Conservation (phyloP, 2,797 vertebrate species). For the Phrynocephalus guinanensis region DNA sequence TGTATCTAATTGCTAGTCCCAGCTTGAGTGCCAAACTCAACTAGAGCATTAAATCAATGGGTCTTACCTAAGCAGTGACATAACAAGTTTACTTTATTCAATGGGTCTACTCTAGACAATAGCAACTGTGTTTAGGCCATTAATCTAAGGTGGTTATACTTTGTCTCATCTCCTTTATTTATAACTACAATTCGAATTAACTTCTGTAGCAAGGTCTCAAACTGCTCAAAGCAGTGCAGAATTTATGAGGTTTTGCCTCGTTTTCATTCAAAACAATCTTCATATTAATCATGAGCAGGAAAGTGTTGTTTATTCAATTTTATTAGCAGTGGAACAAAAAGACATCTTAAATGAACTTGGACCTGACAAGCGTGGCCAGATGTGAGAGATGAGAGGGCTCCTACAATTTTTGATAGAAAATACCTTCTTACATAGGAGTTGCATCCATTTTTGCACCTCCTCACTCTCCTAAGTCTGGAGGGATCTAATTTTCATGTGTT, state of each 20-base stretch:
- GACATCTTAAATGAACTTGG: background rate
- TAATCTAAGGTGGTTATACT: background rate
- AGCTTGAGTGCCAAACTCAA: too few relatives aligned
- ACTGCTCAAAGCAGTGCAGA: background rate
- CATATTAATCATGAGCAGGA: background rate
- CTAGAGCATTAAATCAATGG: too few relatives aligned
- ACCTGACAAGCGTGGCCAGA: background rate
- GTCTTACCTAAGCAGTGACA: too few relatives aligned
- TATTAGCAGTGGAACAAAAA: background rate
- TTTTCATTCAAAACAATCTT: background rate
- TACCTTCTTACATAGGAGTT: too few relatives aligned
- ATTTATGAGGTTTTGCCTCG: background rate
- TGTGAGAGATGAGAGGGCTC: background rate
- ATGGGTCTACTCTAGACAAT: too few relatives aligned
- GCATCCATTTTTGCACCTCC: background rate
- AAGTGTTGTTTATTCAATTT: background rate
- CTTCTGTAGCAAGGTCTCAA: background rate
- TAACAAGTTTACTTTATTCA: too few relatives aligned
- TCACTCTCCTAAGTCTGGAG: background rate
- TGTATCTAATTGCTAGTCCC: background rate
- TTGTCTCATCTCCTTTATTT: background rate
- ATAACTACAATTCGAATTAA: background rate
- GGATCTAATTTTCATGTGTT: background rate
- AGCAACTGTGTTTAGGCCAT: too few relatives aligned
- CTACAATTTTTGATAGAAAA: background rate